Base-by-base conservation (phyloP, 1,140 invertebrate genomes). In the Trinorchestia longiramus region DNA sequence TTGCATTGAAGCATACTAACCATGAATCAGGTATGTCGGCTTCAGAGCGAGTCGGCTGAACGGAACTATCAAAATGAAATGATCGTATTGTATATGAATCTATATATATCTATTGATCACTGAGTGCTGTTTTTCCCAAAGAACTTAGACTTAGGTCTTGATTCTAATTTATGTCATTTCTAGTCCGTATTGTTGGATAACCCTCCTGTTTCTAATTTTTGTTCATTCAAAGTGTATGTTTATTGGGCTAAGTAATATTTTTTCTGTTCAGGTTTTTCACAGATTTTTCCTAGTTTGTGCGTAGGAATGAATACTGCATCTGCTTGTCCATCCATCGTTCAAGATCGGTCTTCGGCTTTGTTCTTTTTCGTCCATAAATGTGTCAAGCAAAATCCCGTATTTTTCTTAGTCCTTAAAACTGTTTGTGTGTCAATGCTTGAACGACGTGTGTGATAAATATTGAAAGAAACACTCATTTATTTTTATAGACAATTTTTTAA, bases 41-140 rank as follows among this genome's bases (percentile, higher is more conserved):
- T 90, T 42, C 43, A 19, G 3, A 90, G 28, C 11, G 8, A 11
- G 1, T 77, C 15, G 28, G 62, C 28, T 77, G 62, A 77, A 36
- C 28, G 15, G 11, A 77, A 36, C 62, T 77, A 77, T 77, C 8
- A 36, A 77, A 77, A 77, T 77, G 36, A 90, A 90, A 42, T 42
- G 11, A 41, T 90, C 8, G 43, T 42, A 42, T 42, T 90, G 3
- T 8, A 28, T 42, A 1, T 90, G 88, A 90, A 90, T 90, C 88
- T 90, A 28, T 90, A 28, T 90, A 15, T 1, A 90, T 90, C 88
- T 0, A 90, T 42, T 90, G 41, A 15, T 87, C 41, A 90, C 88
- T 42, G 88, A 90, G 41, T 43, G 62, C 88, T 90, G n/a, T 90
- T 90, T 90, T 90, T 90, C 43, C n/a, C 43, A 90, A 41, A 90